Evolutionary conservation across 2,888 invertebrate genomes (phyloP).

Genomic region (Timema cristinae): DNA sequence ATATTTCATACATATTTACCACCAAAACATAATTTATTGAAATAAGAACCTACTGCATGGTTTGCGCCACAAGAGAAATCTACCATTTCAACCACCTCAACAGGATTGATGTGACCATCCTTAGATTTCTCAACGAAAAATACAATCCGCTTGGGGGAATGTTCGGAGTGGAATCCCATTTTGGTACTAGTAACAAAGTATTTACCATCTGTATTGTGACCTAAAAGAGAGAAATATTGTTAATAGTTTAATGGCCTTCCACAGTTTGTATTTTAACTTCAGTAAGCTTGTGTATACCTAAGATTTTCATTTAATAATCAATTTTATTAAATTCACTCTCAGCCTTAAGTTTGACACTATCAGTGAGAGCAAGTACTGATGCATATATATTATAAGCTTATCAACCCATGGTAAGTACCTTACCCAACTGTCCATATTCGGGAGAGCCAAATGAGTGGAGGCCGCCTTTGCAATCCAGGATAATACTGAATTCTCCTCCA

Average conservation of each 20-base stretch:
- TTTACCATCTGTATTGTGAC: constrained; percentile 93
- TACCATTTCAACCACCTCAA: constrained; percentile 81
- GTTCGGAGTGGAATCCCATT: constrained; percentile 80
- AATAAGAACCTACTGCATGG: constrained; percentile 64
- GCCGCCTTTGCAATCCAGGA: constrained; percentile 83
- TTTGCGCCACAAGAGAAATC: constrained; percentile 89
- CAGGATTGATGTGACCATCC: constrained; percentile 77
- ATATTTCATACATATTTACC: too few species aligned
- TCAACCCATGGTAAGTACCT: constrained; percentile 26
- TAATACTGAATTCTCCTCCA: constrained; percentile 90
- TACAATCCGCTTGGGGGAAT: constrained; percentile 76
- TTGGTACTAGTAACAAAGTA: constrained; percentile 89
- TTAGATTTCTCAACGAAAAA: constrained; percentile 84
- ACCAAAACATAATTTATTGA: too few species aligned
- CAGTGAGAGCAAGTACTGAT: too few species aligned
- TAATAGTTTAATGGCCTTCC: too few species aligned
- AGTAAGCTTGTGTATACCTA: too few species aligned
- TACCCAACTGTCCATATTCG: constrained; percentile 84
- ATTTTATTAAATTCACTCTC: too few species aligned
- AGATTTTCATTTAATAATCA: too few species aligned
- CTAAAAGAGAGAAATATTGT: constrained; percentile 41
- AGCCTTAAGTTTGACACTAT: too few species aligned
- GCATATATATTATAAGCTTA: too few species aligned
- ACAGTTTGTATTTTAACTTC: not conserved
- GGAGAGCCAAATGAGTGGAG: constrained; percentile 90